Base-by-base conservation (phyloP, 1,140 invertebrate genomes). In the Anagrus nilaparvatae region DNA sequence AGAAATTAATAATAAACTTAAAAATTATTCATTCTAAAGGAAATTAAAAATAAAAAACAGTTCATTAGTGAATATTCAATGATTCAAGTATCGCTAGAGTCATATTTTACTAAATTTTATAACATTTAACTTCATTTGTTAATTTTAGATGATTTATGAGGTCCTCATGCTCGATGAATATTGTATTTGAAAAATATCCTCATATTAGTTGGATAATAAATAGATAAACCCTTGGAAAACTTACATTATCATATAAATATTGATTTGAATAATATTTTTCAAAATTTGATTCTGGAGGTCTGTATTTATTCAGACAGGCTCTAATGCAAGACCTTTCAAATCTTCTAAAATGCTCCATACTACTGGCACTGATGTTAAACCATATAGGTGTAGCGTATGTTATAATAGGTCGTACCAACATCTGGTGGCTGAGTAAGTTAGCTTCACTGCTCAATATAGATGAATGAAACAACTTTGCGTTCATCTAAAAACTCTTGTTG, bases 191-290 rank as follows among this genome's bases (percentile, higher is more conserved):
- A 3, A 49, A 27, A 19, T 49, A 29, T 12, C 46, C 14, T 18
- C 40, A 35, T 0, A 27, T 46, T 1, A 30, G 7, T 13, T 36
- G 12, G 12, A 36, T 9, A 3, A 36, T 36, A 14, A 28, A 28
- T n/a, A 4, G 3, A 12, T 46, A 40, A 20, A 49, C 30, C 24
- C 48, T 33, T 0, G 24, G 36, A 19, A 49, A 44, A 3, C 29
- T 13, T 1, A 40, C 32, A 10, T 23, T 24, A 10, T 41, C 16
- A 12, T 46, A 46, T 3, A 44, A 9, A 0, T 20, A 9, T 9
- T 28, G 18, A 19, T 47, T 46, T 3, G 28, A 12, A 13, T 27
- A 36, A 30, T 24, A 43, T 8, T 33, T 44, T 2, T 24, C 13
- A 21, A 19, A 47, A 3, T 28, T 23, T 3, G 42, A 47, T 12